Conservation (phyloP, 2,113 vertebrate genomes). For the Myrmophylax atrothorax region DNA sequence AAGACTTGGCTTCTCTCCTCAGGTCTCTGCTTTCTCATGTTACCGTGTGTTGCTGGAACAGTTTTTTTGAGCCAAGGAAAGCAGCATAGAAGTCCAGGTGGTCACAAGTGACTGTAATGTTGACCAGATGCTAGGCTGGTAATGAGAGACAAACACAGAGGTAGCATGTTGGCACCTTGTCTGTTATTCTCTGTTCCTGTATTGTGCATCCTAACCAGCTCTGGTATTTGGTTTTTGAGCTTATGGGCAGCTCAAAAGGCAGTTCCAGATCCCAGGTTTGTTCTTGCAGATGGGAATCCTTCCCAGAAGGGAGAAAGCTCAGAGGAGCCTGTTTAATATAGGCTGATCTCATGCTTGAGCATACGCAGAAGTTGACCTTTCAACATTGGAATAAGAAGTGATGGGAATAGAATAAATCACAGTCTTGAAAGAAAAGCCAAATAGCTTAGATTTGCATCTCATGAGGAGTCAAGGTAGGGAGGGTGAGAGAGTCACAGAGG, state of each 20-base stretch:
- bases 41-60: background rate
- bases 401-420: constrained; percentile 41
- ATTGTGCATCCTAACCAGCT: background rate
- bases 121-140: background rate
- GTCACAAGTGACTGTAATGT: background rate
- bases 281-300: constrained; percentile 26
- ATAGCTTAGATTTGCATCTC: background rate
- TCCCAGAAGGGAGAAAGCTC: constrained; percentile 43
- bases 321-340: constrained; percentile 38
- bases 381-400: constrained; percentile 39
- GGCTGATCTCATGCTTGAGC: constrained; percentile 51
- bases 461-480: background rate
- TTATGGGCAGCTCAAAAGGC: background rate
- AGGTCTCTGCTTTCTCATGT: background rate
- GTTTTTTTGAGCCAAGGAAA: background rate
- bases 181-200: background rate
- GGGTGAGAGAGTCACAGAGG: background rate
- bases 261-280: background rate
- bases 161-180: background rate
- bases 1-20: background rate
- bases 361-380: constrained; percentile 47
- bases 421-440: constrained; percentile 6
- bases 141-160: background rate
- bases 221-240: background rate
- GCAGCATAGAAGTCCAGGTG: background rate